Base-by-base conservation (phyloP, 1,140 invertebrate genomes). In the Polypedilum pembai region DNA sequence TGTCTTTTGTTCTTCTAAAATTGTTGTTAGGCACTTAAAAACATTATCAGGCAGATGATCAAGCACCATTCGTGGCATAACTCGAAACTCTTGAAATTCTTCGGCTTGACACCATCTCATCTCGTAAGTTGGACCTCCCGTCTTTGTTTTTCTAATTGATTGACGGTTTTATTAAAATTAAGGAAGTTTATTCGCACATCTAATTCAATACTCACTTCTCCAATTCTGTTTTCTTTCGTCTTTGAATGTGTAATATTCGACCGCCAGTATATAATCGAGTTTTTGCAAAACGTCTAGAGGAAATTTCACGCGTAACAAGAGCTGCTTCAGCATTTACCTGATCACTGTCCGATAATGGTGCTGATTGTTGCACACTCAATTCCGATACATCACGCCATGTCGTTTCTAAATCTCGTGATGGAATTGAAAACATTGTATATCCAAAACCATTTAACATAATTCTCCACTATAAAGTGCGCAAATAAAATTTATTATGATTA, bases 371-470 rank as follows among this genome's bases (percentile, higher is more conserved):
- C 8, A 76, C 74, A 41, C 75, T 79, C 7, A 87, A 78, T 66
- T 86, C 85, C 73, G 88, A 86, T 12, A 86, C 87, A 79, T 86
- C 84, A 74, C 85, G 84, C 90, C 90, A 92, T 0, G 88, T 90
- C 21, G 86, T 87, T 78, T 89, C 88, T 73, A 91, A 81, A 80
- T 91, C 89, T 63, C 88, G 83, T 0, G 89, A 86, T 7, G 90
- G 90, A 8, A 91, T 88, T 1, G 90, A 90, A 79, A 91, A 91
- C 10, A 92, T 77, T 7, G 87, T 88, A 79, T 92, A 92, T 3
- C 90, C 90, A 79, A 91, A 90, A 18, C 90, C 90, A 80, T 92
- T 91, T 75, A 91, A 82, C 78, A 92, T 86, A 74, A 92, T 89
- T 75, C 90, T 89, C 78, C 92, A 92, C 90, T 92, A 81, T 72